phyloP scores from a whole-genome alignment of 1,140 invertebrate species.

The Zaprionus vittiger region DNA sequence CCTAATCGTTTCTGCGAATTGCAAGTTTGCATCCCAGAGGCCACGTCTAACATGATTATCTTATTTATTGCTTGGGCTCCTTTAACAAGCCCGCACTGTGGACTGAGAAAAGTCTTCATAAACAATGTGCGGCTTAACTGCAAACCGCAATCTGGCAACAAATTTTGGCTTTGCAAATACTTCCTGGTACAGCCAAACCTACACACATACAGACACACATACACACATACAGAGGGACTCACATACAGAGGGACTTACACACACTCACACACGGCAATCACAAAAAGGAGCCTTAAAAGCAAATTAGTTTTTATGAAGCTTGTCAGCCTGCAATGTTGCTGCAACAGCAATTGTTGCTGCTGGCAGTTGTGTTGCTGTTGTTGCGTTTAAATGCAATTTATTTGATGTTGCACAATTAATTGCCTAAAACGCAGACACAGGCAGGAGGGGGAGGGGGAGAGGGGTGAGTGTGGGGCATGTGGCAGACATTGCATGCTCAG shows the following conservation, averaged over 20 bases:
- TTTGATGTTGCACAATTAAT: conserved; percentile 80
- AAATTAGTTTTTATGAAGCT: conserved; percentile 78
- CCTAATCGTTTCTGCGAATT: background rate
- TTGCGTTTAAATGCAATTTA: conserved; percentile 74
- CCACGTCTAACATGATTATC: conserved; percentile 5
- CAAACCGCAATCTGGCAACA: conserved; percentile 1
- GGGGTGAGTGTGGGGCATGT: background rate
- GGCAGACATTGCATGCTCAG: conserved; percentile 33
- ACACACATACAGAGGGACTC: background rate
- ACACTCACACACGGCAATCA: conserved; percentile 28
- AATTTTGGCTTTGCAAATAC: background rate
- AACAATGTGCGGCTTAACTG: conserved; percentile 10
- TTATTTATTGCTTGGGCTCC: conserved; percentile 8
- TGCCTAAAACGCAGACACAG: conserved; percentile 58
- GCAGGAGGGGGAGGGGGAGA: conserved; percentile 9
- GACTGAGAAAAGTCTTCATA: background rate
- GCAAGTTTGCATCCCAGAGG: background rate
- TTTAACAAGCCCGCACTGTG: background rate
- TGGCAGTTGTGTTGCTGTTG: conserved; percentile 41
- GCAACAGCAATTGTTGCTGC: conserved; percentile 37
- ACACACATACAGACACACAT: background rate
- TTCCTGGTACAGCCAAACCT: background rate
- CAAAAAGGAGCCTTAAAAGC: conserved; percentile 39
- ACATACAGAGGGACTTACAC: conserved; percentile 23
- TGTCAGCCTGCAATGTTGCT: conserved; percentile 51